Base-by-base conservation (phyloP, 2,797 vertebrate genomes). In the Pseudochromis fuscus region DNA sequence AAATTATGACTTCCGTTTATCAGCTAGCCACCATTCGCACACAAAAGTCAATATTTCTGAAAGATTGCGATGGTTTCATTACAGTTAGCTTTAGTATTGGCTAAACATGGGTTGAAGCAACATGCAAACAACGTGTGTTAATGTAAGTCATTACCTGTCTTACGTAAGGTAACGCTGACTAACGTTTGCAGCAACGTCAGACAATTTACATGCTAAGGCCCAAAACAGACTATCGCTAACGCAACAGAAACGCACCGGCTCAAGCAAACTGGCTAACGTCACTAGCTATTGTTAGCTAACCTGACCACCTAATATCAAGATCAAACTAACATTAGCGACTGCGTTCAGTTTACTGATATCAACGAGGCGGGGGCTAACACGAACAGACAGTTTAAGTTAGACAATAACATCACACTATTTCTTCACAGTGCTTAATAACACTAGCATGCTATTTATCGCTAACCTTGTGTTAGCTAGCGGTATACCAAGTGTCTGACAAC, bases 281-380 rank as follows among this genome's bases (percentile, higher is more conserved):
- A 50, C 53, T 38, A 77, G 75, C 74, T 57, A 66, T 61, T 72
- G 67, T 73, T 67, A 78, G 80, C 77, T 83, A 82, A 80, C 35
- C 53, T 66, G 58, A 50, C 18, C 16, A 67, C n/a, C 16, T 59
- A 31, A 62, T 73, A 76, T 60, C 18, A 7, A 24, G 27, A 44
- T 16, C 48, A 62, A 48, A 76, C 18, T 48, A 37, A 21, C 16
- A 21, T 30, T 15, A 25, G 3, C 7, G 27, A 30, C 64, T 51
- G 51, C 59, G 48, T 72, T 38, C 51, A 8, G 13, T 53, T 65
- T 46, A 50, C 40, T 27, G 31, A 28, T 45, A 52, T 18, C n/a
- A 18, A 5, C 19, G 31, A 62, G 12, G 27, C 50, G 16, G 1
- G 40, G 3, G 56, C 15, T 45, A 61, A 42, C 1, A 12, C 37